These are phyloP conservation scores for Drosophila sordidula DNA, from an alignment of 2,888 invertebrate genomes.

Conservation along the genomic window DNA sequence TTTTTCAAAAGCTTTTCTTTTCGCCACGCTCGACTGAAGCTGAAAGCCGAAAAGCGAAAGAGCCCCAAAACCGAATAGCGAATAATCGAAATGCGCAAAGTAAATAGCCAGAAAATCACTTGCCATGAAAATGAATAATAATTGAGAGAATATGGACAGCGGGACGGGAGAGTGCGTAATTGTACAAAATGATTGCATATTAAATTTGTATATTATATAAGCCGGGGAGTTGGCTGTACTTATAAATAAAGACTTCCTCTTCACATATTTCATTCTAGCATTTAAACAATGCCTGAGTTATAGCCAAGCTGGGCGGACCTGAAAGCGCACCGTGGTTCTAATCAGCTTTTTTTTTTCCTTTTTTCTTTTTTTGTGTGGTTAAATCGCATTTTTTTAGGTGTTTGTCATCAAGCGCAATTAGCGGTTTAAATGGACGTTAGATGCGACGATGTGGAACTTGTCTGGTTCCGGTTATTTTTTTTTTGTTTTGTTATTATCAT, in stretches of 20 bases:
- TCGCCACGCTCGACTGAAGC: slow-evolving; percentile 43
- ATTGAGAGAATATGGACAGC: slow-evolving; percentile 24
- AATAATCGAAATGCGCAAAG: slow-evolving; percentile 40
- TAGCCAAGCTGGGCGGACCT: neutral
- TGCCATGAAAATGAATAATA: slow-evolving; percentile 49
- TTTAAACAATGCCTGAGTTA: slow-evolving; percentile 17
- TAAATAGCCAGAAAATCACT: slow-evolving; percentile 39
- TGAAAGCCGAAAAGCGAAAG: slow-evolving; percentile 47
- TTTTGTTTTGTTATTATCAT: neutral
- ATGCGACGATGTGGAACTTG: slow-evolving; percentile 47
- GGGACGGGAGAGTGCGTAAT: slow-evolving; percentile 38
- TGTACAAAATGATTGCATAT: slow-evolving; percentile 19
- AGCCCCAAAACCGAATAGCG: slow-evolving; percentile 24
- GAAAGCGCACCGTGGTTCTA: slow-evolving; percentile 21
- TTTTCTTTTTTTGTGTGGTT: neutral
- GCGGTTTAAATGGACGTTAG: slow-evolving; percentile 41
- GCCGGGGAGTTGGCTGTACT: neutral
- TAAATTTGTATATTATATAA: slow-evolving; percentile 21
- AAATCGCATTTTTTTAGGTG: slow-evolving; percentile 24
- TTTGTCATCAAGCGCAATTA: slow-evolving; percentile 55
- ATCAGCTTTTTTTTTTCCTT: slow-evolving; percentile 12
- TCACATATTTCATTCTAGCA: neutral
- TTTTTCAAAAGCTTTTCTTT: slow-evolving; percentile 47
- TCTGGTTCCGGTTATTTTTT: slow-evolving; percentile 41
- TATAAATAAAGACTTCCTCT: slow-evolving; percentile 14